Percentiles rank a stretch among this genome's conserved stretches.
Conservation (phyloP, 2,797 vertebrate species). For the Falco naumanni region DNA sequence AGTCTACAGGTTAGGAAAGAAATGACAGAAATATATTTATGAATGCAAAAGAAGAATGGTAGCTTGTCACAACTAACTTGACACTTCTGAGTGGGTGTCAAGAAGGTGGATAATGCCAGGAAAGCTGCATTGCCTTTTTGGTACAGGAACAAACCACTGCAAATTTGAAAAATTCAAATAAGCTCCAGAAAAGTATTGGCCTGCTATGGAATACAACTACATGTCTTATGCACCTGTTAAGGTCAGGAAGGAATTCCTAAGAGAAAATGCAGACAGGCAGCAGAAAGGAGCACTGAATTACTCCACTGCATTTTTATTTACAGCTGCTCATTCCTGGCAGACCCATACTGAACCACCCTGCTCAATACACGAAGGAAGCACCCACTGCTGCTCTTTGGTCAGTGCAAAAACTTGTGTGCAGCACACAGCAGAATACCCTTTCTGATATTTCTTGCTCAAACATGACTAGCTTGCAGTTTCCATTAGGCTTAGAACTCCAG, state of each 20-base stretch:
- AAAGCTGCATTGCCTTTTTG: not conserved
- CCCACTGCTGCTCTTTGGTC: not conserved
- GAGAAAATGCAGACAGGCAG: not conserved
- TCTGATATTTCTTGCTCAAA: not conserved
- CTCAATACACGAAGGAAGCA: not conserved
- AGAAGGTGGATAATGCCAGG: too few relatives aligned
- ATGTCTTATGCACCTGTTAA: not conserved
- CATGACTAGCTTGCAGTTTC: not conserved
- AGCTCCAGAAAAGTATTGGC: not conserved
- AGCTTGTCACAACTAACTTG: too few relatives aligned
- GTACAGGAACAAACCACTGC: not conserved
- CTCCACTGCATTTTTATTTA: not conserved
- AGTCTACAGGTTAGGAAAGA: too few relatives aligned
- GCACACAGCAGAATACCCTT: not conserved
- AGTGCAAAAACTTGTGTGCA: not conserved
- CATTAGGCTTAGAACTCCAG: not conserved
- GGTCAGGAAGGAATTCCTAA: not conserved
- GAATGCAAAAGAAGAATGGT: too few relatives aligned
- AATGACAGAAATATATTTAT: too few relatives aligned
- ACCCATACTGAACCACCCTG: not conserved
- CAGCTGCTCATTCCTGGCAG: not conserved
- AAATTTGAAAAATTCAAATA: not conserved
- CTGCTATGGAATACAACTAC: not conserved
- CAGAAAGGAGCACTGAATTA: not conserved
- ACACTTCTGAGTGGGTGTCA: too few relatives aligned